Conservation (phyloP, 2,888 invertebrate species). For the Cremastinae sp. region DNA sequence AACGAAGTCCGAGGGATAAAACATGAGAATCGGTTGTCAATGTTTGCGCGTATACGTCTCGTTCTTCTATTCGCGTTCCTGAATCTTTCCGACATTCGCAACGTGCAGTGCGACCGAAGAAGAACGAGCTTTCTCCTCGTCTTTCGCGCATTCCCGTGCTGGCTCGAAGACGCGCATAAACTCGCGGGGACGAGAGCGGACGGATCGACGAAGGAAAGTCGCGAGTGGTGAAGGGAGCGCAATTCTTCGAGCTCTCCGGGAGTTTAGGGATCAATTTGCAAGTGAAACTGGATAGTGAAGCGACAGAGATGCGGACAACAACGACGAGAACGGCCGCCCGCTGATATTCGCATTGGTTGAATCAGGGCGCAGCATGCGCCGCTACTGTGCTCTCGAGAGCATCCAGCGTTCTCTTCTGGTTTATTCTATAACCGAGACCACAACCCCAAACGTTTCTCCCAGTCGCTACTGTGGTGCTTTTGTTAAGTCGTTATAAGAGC, state of each 20-base stretch:
- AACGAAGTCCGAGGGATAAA: slow-evolving; percentile 76
- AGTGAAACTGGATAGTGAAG: slow-evolving; percentile 73
- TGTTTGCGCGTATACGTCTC: slow-evolving; percentile 32
- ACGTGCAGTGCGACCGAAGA: slow-evolving; percentile 57
- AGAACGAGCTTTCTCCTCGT: slow-evolving; percentile 47
- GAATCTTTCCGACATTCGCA: slow-evolving; percentile 51
- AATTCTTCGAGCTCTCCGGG: slow-evolving; percentile 38
- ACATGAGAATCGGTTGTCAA: slow-evolving; percentile 70
- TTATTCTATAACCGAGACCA: slow-evolving; percentile 33
- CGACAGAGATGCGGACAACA: slow-evolving; percentile 37
- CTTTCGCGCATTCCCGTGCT: slow-evolving; percentile 59
- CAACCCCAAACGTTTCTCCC: slow-evolving; percentile 38
- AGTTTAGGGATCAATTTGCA: slow-evolving; percentile 78
- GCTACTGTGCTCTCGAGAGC: slow-evolving; percentile 49
- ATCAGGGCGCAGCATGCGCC: slow-evolving; percentile 42
- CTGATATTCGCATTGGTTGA: slow-evolving; percentile 44
- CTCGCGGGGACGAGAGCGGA: slow-evolving; percentile 45
- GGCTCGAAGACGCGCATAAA: slow-evolving; percentile 49
- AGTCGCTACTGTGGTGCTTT: slow-evolving; percentile 33
- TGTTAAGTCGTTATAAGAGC: slow-evolving; percentile 55
- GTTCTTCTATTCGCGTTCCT: slow-evolving; percentile 43
- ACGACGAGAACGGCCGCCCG: slow-evolving; percentile 38
- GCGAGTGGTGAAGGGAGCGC: slow-evolving; percentile 29
- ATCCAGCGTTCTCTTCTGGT: slow-evolving; percentile 34
- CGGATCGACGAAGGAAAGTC: slow-evolving; percentile 45